phyloP scores from a whole-genome alignment of 2,113 vertebrate genomes.

The Vulpes ferrilata region DNA sequence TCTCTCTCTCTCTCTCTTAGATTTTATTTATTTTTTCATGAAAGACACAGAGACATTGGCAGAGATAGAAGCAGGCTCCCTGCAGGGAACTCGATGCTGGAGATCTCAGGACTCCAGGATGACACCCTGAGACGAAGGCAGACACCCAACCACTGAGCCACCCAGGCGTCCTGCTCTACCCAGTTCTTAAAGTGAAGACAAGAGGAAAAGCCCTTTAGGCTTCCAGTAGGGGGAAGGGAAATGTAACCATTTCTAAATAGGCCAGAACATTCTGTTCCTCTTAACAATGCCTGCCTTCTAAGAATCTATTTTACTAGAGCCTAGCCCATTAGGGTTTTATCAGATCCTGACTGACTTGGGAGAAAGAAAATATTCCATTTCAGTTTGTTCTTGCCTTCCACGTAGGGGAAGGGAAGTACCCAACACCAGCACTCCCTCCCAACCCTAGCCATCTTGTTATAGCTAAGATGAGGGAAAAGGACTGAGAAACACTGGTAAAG shows the following conservation, averaged over 20 bases:
- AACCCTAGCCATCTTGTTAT: background rate
- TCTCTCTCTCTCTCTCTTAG: background rate
- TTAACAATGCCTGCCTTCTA: background rate
- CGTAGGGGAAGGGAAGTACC: background rate
- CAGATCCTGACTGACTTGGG: background rate
- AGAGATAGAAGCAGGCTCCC: no score
- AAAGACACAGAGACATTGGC: no score
- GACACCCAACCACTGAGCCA: no score
- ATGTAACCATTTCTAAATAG: background rate
- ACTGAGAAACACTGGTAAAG: background rate
- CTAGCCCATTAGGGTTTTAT: background rate
- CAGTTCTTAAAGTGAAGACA: background rate
- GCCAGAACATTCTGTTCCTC: background rate
- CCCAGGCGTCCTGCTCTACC: background rate
- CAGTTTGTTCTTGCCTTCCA: background rate
- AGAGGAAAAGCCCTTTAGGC: background rate
- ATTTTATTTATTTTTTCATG: no score
- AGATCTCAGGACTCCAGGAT: no score
- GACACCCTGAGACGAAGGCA: no score
- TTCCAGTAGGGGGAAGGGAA: background rate
- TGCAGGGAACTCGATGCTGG: no score
- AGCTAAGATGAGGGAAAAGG: background rate
- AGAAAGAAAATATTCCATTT: slow-evolving; percentile 18
- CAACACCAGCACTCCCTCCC: background rate
- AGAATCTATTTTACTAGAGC: background rate